Evolutionary conservation across 2,888 invertebrate genomes (phyloP).

Genomic region (Elegia similella): DNA sequence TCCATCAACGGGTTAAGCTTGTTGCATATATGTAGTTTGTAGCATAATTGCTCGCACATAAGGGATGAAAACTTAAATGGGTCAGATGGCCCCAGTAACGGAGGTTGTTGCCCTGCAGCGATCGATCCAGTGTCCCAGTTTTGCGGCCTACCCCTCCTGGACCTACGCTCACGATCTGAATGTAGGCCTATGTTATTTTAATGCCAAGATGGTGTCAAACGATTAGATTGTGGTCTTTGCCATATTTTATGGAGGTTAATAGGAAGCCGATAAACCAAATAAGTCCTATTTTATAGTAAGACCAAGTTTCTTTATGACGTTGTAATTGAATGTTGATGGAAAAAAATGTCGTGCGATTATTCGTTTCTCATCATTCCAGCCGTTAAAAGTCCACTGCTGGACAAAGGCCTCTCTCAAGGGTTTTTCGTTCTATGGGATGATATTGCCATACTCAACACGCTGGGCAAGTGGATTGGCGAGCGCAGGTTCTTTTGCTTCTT

Average conservation of each 20-base stretch:
- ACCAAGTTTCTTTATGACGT: neutral
- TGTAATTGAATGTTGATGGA: neutral
- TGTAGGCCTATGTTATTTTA: slow-evolving; percentile 10
- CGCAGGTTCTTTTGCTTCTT: too few relatives aligned
- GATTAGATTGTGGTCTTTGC: neutral
- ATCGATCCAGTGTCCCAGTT: slow-evolving; percentile 61
- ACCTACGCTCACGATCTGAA: slow-evolving; percentile 24
- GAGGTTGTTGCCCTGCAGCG: slow-evolving; percentile 40
- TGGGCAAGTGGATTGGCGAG: too few relatives aligned
- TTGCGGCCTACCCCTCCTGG: slow-evolving; percentile 31
- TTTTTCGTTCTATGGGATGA: too few relatives aligned
- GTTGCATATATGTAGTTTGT: neutral
- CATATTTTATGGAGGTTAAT: neutral
- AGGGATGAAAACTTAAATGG: slow-evolving; percentile 34
- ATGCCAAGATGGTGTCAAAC: slow-evolving; percentile 18
- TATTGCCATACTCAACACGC: too few relatives aligned
- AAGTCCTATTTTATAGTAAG: neutral
- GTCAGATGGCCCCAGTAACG: slow-evolving; percentile 31
- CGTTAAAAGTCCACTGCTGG: too few relatives aligned
- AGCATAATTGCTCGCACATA: neutral
- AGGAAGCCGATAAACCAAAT: neutral
- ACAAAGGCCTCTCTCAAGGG: too few relatives aligned
- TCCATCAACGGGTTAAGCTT: too few relatives aligned
- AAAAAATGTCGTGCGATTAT: neutral
- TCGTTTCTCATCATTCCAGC: too few relatives aligned